Percentiles rank a stretch among this genome's conserved stretches.
phyloP scores from a whole-genome alignment of 1,140 invertebrate genomes.

The Macrocentrus cingulum region DNA sequence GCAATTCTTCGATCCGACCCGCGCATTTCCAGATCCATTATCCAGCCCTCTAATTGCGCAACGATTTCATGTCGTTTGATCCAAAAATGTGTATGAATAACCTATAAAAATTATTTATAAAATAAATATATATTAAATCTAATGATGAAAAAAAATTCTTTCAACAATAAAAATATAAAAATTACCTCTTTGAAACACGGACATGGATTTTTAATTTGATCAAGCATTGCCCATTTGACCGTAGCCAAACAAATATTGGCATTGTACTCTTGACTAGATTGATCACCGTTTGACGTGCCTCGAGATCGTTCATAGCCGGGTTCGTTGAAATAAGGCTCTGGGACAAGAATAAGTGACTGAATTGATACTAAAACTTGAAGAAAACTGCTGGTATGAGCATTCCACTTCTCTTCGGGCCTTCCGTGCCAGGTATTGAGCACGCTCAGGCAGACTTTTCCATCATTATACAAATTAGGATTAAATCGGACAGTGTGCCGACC shows the following conservation, averaged over 20 bases:
- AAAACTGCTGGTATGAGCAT: slow-evolving; percentile 94
- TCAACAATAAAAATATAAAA: too few species aligned
- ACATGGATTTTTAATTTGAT: slow-evolving; percentile 87
- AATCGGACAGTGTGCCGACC: slow-evolving; percentile 91
- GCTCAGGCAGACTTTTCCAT: slow-evolving; percentile 95
- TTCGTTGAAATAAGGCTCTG: slow-evolving; percentile 98
- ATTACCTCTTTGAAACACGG: slow-evolving; percentile 89
- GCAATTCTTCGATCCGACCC: slow-evolving; percentile 72
- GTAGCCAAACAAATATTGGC: slow-evolving; percentile 94
- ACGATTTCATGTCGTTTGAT: slow-evolving; percentile 90
- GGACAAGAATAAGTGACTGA: slow-evolving; percentile 92
- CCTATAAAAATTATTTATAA: slow-evolving; percentile 57
- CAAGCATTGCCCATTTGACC: slow-evolving; percentile 94
- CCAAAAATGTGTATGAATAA: slow-evolving; percentile 94
- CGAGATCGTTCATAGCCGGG: slow-evolving; percentile 93
- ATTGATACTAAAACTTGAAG: slow-evolving; percentile 95
- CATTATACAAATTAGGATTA: slow-evolving; percentile 97
- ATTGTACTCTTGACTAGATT: slow-evolving; percentile 91
- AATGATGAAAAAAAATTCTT: too few species aligned
- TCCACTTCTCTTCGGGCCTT: slow-evolving; percentile 98
- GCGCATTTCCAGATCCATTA: slow-evolving; percentile 79
- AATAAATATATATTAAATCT: too few species aligned
- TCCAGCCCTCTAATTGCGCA: slow-evolving; percentile 87
- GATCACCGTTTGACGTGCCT: slow-evolving; percentile 83
- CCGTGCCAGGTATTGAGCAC: slow-evolving; percentile 98